Evolutionary conservation across 1,140 invertebrate genomes (phyloP).

Genomic region (Drosophila burlai): DNA sequence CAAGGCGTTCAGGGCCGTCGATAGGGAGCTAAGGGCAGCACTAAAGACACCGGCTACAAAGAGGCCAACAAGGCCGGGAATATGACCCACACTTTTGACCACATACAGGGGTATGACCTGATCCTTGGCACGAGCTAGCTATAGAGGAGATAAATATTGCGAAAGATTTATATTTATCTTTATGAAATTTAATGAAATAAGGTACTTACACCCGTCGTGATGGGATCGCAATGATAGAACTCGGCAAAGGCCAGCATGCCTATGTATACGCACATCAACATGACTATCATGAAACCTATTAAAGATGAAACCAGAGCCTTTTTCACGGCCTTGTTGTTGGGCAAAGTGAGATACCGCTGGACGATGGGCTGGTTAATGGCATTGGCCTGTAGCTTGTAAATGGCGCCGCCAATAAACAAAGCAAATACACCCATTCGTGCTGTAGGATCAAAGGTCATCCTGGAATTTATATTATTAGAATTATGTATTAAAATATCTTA

Average conservation of each 20-base stretch:
- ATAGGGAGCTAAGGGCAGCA: conserved; percentile 91
- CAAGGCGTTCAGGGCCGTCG: conserved; percentile 92
- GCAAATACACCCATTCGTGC: conserved; percentile 91
- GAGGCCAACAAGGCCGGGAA: conserved; percentile 91
- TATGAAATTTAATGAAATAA: accelerated
- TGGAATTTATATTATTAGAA: conserved; percentile 68
- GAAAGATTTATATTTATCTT: conserved; percentile 29
- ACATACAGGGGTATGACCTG: conserved; percentile 90
- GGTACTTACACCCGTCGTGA: conserved; percentile 86
- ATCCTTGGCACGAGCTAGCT: conserved; percentile 87
- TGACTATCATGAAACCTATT: conserved; percentile 87
- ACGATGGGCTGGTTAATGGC: conserved; percentile 95
- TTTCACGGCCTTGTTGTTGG: conserved; percentile 88
- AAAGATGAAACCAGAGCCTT: conserved; percentile 88
- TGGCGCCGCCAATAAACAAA: conserved; percentile 90
- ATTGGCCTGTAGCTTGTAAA: conserved; percentile 92
- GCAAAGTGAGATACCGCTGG: conserved; percentile 92
- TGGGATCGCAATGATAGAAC: conserved; percentile 91
- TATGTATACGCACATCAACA: conserved; percentile 90
- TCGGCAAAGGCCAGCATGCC: conserved; percentile 90
- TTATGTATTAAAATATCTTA: conserved; percentile 44
- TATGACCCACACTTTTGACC: conserved; percentile 87
- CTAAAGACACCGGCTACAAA: conserved; percentile 92
- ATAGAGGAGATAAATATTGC: not conserved
- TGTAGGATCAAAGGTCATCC: conserved; percentile 90